Evolutionary conservation across 2,797 vertebrate genomes (phyloP).

Genomic region (Strix occidentalis): DNA sequence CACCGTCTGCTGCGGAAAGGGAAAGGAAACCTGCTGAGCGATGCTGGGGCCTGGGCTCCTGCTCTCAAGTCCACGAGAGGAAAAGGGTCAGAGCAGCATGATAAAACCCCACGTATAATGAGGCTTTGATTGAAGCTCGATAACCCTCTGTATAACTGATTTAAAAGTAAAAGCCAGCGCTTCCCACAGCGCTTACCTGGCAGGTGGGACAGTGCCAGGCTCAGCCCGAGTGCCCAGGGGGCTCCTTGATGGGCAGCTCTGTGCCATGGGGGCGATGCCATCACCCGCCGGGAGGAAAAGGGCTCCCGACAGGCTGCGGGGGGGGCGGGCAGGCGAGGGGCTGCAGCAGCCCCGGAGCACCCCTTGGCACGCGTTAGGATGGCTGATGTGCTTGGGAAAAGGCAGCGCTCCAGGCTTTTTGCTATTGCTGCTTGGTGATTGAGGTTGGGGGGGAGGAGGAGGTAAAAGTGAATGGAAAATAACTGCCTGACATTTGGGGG

Average conservation of each 20-base stretch:
- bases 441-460: background rate
- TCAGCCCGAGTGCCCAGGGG: accelerated
- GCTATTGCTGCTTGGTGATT: background rate
- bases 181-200: background rate
- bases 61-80: background rate
- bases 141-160: background rate
- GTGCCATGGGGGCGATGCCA: background rate
- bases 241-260: background rate
- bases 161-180: background rate
- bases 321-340: background rate
- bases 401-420: background rate
- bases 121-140: background rate
- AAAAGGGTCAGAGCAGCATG: background rate
- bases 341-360: accelerated
- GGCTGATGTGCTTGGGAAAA: background rate
- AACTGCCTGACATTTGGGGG: background rate
- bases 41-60: background rate
- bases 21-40: background rate
- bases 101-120: background rate
- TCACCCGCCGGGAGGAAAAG: background rate
- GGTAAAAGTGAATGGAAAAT: background rate
- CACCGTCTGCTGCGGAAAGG: background rate
- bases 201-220: background rate
- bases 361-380: no score
- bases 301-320: background rate